Conservation (phyloP, 2,113 vertebrate genomes). For the Tetrao urogallus region DNA sequence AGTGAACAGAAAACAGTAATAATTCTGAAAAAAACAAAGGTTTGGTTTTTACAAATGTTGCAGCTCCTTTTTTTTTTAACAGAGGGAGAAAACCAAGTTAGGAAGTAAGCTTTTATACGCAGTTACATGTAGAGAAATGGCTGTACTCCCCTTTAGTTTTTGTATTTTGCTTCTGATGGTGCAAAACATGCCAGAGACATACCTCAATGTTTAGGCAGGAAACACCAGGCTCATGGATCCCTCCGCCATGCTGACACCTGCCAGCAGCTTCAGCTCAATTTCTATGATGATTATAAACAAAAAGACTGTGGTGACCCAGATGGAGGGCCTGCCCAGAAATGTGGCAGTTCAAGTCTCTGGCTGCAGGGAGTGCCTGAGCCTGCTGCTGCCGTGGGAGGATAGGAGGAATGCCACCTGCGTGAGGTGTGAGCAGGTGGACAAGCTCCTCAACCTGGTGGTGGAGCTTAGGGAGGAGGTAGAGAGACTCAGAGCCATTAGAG, state of each 20-base stretch:
- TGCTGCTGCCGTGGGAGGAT: too few relatives aligned
- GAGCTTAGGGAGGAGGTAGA: too few relatives aligned
- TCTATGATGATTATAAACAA: not conserved
- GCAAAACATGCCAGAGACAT: not conserved
- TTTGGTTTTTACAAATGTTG: not conserved
- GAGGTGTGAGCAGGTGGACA: too few relatives aligned
- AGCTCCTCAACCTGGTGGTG: too few relatives aligned
- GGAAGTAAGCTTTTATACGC: rapidly evolving
- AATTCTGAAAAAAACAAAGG: not conserved
- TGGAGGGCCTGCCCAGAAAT: too few relatives aligned
- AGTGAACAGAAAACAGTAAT: not conserved
- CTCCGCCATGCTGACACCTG: not conserved
- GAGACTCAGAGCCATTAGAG: too few relatives aligned
- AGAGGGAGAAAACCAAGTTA: not conserved
- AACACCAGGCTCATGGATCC: rapidly evolving
- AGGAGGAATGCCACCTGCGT: too few relatives aligned
- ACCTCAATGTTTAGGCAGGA: not conserved
- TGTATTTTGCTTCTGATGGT: not conserved
- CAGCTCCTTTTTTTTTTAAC: not conserved
- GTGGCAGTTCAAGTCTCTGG: too few relatives aligned
- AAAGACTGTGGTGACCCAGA: too few relatives aligned
- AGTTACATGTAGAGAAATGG: not conserved
- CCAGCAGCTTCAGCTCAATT: not conserved
- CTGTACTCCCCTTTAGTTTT: not conserved
- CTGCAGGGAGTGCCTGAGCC: too few relatives aligned